Conservation (phyloP, 2,797 vertebrate genomes). For the Crypturellus tataupa region DNA sequence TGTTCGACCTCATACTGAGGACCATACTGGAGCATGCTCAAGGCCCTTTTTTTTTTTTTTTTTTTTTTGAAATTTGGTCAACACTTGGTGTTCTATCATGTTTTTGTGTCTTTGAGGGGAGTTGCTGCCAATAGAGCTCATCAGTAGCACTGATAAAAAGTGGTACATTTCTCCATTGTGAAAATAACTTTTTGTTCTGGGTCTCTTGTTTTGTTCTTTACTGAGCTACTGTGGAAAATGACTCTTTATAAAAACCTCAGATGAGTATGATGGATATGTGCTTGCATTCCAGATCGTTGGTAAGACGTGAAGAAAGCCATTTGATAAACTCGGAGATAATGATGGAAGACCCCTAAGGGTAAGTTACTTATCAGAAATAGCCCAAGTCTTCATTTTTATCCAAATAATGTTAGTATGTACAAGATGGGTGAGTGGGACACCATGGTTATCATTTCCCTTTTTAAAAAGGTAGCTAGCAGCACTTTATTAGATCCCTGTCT, state of each 20-base stretch:
- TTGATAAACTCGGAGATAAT: constrained; percentile 13
- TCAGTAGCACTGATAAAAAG: not conserved
- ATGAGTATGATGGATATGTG: not conserved
- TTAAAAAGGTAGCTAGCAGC: constrained; percentile 4
- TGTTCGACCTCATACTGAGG: not conserved
- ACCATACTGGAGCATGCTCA: fast-evolving
- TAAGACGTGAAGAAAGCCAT: constrained; percentile 4
- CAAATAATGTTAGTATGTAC: not conserved
- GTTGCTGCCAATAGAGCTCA: not conserved
- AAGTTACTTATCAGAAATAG: not conserved
- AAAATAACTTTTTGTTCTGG: not conserved
- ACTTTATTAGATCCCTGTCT: constrained; percentile 37
- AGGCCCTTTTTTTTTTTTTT: not conserved
- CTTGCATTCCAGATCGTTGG: not conserved
- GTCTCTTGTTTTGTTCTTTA: not conserved
- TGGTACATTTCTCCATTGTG: not conserved
- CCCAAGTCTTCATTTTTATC: not conserved
- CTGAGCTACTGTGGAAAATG: constrained; percentile 21
- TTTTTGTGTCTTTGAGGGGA: not conserved
- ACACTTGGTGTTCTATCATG: not conserved
- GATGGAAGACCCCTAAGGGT: not conserved
- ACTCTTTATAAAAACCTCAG: not conserved
- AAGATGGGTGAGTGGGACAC: constrained; percentile 15
- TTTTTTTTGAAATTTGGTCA: fast-evolving
- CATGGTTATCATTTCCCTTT: not conserved